Evolutionary conservation across 2,113 vertebrate species (phyloP), one percentile per base, ranked within the genome.

Genomic region (Mirounga angustirostris): DNA sequence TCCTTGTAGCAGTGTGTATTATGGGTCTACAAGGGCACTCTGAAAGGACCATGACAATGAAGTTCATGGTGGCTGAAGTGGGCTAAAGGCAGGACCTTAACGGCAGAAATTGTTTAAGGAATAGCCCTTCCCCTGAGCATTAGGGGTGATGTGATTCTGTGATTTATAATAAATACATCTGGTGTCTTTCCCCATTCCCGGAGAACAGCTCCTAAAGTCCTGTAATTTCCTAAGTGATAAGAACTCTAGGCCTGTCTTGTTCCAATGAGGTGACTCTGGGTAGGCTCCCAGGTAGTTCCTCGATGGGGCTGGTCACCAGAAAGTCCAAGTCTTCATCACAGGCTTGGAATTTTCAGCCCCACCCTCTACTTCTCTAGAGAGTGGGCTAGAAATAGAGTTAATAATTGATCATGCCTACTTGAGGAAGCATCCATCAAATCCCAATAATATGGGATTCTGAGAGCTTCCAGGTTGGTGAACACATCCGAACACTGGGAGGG

Each of bases 61-160:
- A 28, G 14, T 52, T 14, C n/a, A 4, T 1, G 11, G 67, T 10
- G 18, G 86, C 3, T 54, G 46, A 33, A 19, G 82, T 1, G 19
- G n/a, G 26, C 43, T 43, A 21, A 54, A 54, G 5, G 40, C 14
- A n/a, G 69, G 56, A 19, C 4, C 1, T 21, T 15, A 15, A 43
- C 0, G 10, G 43, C 26, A 63, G 43, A 10, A 26, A 6, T 1
- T 0, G 0, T 4, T 18, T 2, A 43, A 43, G 46, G 56, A 83
- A 43, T 0, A 63, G 6, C 56, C 26, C 12, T 43, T 74, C 14
- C 67, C 56, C 65, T 5, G 24, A 46, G 61, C 16, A 40, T 12
- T 14, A 13, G 76, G 4, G 50, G 14, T 28, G 14, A 63, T 0
- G 40, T 46, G 81, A 40, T 30, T 12, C 1, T 6, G 58, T 30